Evolutionary conservation across 2,113 vertebrate species (phyloP).

Genomic region (Aleadryas rufinucha): DNA sequence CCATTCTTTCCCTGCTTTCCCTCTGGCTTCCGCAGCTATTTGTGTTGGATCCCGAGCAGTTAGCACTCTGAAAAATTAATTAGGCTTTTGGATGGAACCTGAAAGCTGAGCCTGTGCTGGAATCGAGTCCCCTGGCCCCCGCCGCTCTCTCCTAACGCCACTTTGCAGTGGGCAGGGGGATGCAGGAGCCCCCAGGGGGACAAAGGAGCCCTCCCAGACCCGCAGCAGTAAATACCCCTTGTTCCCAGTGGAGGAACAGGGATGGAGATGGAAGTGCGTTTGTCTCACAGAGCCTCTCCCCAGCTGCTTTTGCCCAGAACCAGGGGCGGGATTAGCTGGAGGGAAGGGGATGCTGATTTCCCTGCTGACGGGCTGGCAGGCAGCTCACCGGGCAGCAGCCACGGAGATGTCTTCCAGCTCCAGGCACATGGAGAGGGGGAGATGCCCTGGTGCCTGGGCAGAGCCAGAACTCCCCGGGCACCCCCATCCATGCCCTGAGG

Average conservation of each 20-base stretch:
- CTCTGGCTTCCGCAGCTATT: conserved; percentile 8
- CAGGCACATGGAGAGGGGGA: rapidly evolving
- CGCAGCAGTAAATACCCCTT: rapidly evolving
- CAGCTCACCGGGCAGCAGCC: neutral
- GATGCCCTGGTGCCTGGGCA: neutral
- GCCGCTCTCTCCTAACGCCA: rapidly evolving
- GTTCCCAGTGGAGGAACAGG: neutral
- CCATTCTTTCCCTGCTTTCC: neutral
- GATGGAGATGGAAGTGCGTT: rapidly evolving
- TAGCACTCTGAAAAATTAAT: conserved; percentile 21
- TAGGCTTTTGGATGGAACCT: neutral
- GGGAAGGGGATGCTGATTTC: rapidly evolving
- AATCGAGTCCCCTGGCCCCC: neutral
- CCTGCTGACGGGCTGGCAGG: neutral
- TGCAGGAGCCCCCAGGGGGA: neutral
- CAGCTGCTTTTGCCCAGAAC: neutral
- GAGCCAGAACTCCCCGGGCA: neutral
- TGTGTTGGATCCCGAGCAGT: conserved; percentile 12
- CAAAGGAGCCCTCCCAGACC: neutral
- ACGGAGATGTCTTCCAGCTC: rapidly evolving
- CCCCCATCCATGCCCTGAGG: rapidly evolving
- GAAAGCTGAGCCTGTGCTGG: neutral
- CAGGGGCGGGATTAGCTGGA: rapidly evolving
- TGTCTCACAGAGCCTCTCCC: neutral
- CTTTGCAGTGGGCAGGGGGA: neutral